A percentile compares a stretch with the other conserved stretches of the same genome.
Evolutionary conservation across 2,888 invertebrate genomes (phyloP).

Genomic region (Lasius platythorax): DNA sequence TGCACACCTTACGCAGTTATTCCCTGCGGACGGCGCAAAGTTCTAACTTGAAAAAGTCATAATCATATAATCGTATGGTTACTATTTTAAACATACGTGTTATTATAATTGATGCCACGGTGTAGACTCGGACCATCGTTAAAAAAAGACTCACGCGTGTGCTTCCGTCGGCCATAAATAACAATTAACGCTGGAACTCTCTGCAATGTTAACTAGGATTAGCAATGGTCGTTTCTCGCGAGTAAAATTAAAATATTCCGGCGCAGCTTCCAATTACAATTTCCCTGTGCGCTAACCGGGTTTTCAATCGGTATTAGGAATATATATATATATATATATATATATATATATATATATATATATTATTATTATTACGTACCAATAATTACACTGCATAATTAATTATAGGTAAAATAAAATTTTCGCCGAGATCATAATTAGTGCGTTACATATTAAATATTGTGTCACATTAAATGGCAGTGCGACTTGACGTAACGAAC

Average conservation of each 20-base stretch:
- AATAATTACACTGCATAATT: slow-evolving; percentile 41
- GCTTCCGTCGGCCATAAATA: slow-evolving; percentile 33
- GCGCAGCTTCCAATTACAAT: slow-evolving; percentile 34
- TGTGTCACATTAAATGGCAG: neutral
- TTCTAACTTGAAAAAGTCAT: slow-evolving; percentile 25
- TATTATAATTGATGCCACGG: slow-evolving; percentile 46
- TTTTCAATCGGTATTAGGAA: slow-evolving; percentile 42
- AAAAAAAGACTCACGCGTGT: slow-evolving; percentile 27
- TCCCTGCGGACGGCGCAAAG: slow-evolving; percentile 4
- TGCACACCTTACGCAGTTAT: slow-evolving; percentile 23
- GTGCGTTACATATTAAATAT: slow-evolving; percentile 3
- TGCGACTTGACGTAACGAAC: neutral
- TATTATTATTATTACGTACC: neutral
- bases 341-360: neutral
- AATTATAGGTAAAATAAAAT: slow-evolving; percentile 33
- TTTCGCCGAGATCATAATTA: slow-evolving; percentile 27
- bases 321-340: neutral
- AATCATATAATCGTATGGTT: slow-evolving; percentile 40
- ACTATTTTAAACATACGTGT: slow-evolving; percentile 32
- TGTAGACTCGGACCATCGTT: slow-evolving; percentile 17
- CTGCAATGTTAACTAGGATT: slow-evolving; percentile 48
- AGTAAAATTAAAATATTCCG: slow-evolving; percentile 46
- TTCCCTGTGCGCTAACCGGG: neutral
- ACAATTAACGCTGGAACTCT: slow-evolving; percentile 39
- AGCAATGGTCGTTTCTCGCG: slow-evolving; percentile 34